phyloP scores from a whole-genome alignment of 2,888 invertebrate genomes.

The Melolontha melolontha region DNA sequence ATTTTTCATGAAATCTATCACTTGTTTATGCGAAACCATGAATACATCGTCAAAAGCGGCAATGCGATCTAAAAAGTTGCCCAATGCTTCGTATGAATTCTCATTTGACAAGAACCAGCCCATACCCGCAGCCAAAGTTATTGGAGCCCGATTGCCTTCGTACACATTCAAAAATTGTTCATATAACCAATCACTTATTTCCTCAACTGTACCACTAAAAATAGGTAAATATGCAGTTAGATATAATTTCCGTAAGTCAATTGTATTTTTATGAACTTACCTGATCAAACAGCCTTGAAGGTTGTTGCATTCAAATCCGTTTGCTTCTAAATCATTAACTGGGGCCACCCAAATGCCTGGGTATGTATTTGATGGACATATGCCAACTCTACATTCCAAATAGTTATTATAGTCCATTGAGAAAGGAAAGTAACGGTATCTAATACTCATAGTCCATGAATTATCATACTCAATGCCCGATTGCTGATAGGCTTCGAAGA shows the following conservation, averaged over 20 bases:
- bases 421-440: constrained; percentile 75
- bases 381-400: constrained; percentile 70
- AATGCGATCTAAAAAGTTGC: constrained; percentile 60
- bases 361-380: constrained; percentile 71
- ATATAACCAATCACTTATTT: constrained; percentile 63
- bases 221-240: too few species aligned
- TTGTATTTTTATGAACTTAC: constrained; percentile 4
- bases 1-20: constrained; percentile 64
- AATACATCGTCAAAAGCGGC: constrained; percentile 60
- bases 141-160: constrained; percentile 63
- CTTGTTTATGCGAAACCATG: constrained; percentile 63
- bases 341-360: constrained; percentile 77
- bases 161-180: constrained; percentile 65
- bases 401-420: constrained; percentile 72
- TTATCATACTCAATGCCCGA: constrained; percentile 71
- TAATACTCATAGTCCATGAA: constrained; percentile 70
- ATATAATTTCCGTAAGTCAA: too few species aligned
- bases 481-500: constrained; percentile 69
- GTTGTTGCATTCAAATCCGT: constrained; percentile 66
- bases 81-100: constrained; percentile 56
- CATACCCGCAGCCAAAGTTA: constrained; percentile 66
- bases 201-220: constrained; percentile 24
- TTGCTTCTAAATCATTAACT: constrained; percentile 68
- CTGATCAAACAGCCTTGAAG: constrained; percentile 17
- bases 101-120: constrained; percentile 64